phyloP scores from a whole-genome alignment of 2,113 vertebrate species.

The Cnemophilus loriae region DNA sequence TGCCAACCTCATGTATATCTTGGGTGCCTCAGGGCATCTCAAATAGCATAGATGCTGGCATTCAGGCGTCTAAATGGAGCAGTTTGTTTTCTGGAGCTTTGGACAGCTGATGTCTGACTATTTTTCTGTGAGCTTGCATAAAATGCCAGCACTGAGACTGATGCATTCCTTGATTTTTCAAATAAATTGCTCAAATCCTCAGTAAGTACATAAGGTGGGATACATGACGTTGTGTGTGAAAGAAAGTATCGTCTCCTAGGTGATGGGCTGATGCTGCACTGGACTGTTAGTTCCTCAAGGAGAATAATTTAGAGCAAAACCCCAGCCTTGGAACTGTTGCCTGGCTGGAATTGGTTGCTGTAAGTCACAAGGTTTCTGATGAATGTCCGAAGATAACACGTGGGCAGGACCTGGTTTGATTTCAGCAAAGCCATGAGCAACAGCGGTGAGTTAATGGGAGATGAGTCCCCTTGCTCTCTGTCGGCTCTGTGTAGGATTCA shows the following conservation, averaged over 20 bases:
- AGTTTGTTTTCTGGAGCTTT: constrained; percentile 27
- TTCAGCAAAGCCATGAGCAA: neutral
- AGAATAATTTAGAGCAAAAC: neutral
- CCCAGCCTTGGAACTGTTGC: neutral
- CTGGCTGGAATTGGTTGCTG: neutral
- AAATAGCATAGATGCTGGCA: neutral
- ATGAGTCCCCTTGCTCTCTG: neutral
- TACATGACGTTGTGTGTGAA: neutral
- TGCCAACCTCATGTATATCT: neutral
- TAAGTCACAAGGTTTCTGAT: neutral
- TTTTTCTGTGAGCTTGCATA: neutral
- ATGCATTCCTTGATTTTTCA: neutral
- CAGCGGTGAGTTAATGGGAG: neutral
- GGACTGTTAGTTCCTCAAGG: neutral
- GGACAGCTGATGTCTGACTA: neutral
- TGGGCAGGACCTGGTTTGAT: neutral
- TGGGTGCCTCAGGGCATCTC: constrained; percentile 7
- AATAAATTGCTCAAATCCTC: neutral
- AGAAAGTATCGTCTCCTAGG: neutral
- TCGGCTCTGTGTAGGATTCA: neutral
- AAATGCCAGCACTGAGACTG: neutral
- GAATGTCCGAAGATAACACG: neutral
- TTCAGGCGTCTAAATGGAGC: neutral
- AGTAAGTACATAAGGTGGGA: neutral
- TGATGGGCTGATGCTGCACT: neutral